phyloP scores from a whole-genome alignment of 2,888 invertebrate species.

The Callyntrura guangdongensis region DNA sequence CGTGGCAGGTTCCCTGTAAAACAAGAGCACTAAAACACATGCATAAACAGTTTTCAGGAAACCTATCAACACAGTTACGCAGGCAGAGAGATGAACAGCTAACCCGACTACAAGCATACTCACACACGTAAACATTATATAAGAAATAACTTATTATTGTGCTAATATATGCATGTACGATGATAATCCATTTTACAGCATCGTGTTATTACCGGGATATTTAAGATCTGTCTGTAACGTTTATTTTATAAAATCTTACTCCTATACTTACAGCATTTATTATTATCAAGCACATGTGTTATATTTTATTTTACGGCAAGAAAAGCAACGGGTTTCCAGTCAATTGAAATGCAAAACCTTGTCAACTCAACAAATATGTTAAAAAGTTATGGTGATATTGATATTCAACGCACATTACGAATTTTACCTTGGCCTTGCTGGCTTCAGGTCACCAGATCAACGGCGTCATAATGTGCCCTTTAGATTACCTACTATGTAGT shows the following conservation, averaged over 20 bases:
- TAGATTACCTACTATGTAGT: no score
- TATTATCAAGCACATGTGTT: conserved; percentile 42
- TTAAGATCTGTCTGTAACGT: neutral
- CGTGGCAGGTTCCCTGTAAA: neutral
- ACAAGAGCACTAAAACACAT: neutral
- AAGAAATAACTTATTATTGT: no score
- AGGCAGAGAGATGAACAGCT: neutral
- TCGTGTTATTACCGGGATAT: neutral
- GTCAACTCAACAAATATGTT: conserved; percentile 18
- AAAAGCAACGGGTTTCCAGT: conserved; percentile 73
- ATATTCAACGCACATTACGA: neutral
- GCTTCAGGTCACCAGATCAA: conserved; percentile 3
- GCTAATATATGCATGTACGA: neutral
- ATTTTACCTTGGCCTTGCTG: conserved; percentile 15
- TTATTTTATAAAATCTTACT: no score
- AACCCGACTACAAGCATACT: neutral
- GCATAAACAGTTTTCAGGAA: neutral
- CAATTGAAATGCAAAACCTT: conserved; percentile 54
- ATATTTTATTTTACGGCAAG: conserved; percentile 1
- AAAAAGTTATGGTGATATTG: conserved; percentile 12
- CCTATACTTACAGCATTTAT: no score
- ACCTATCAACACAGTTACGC: neutral
- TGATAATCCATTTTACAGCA: neutral
- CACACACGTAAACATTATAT: no score
- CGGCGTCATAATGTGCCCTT: neutral